A percentile compares a stretch with the other conserved stretches of the same genome.
Evolutionary conservation across 2,113 vertebrate genomes (phyloP).

Genomic region (Casuarius casuarius): DNA sequence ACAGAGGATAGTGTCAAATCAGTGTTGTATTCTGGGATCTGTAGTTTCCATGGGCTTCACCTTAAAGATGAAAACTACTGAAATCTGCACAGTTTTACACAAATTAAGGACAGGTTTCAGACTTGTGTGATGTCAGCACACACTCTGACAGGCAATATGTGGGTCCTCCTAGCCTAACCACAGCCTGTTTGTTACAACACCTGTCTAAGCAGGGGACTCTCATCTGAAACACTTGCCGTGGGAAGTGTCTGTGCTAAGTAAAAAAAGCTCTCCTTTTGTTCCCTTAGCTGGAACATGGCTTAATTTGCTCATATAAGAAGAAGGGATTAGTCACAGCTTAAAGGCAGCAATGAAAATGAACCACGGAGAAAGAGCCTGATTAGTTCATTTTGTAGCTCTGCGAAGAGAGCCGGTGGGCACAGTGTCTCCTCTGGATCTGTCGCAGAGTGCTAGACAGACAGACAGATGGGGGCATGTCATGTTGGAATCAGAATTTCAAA

Average conservation of each 20-base stretch:
- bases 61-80: background rate
- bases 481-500: background rate
- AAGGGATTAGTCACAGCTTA: conserved; percentile 12
- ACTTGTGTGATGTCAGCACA: background rate
- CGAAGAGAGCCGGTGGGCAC: background rate
- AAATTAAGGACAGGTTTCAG: background rate
- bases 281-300: background rate
- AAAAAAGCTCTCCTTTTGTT: background rate
- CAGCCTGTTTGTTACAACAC: background rate
- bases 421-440: background rate
- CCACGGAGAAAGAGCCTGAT: background rate
- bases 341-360: background rate
- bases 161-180: background rate
- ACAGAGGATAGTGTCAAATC: background rate
- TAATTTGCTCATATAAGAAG: background rate
- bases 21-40: background rate
- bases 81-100: background rate
- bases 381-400: background rate
- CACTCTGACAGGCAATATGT: background rate
- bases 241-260: background rate
- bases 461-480: background rate
- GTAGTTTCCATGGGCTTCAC: background rate
- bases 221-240: background rate
- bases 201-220: background rate
- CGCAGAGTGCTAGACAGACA: background rate